Evolutionary conservation across 2,797 vertebrate species (phyloP).

Genomic region (Steatocranus sp.): DNA sequence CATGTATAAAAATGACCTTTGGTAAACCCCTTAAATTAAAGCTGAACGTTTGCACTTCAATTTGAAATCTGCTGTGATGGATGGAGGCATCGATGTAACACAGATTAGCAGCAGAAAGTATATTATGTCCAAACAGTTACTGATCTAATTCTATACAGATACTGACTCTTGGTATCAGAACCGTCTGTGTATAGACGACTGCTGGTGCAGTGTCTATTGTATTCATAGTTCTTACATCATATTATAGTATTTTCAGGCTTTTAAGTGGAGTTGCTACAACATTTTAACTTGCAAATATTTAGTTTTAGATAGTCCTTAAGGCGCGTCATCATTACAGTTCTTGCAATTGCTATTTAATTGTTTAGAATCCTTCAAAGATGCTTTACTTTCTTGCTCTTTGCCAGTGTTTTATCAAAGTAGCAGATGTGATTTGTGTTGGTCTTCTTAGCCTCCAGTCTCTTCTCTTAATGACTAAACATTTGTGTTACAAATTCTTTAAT

Average conservation of each 20-base stretch:
- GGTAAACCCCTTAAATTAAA: neutral
- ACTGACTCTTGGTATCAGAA: neutral
- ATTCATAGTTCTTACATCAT: neutral
- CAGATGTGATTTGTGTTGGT: neutral
- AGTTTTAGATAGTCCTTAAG: neutral
- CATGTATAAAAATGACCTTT: neutral
- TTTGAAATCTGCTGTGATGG: neutral
- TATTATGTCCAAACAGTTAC: neutral
- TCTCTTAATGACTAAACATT: neutral
- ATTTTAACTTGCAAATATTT: neutral
- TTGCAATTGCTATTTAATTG: neutral
- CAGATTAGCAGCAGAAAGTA: neutral
- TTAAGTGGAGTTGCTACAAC: neutral
- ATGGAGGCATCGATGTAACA: neutral
- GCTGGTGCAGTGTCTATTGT: neutral
- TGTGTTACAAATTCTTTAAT: conserved; percentile 7
- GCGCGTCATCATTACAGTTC: neutral
- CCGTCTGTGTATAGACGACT: neutral
- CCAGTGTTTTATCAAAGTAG: neutral
- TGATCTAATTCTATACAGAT: neutral
- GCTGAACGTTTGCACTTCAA: neutral
- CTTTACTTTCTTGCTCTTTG: neutral
- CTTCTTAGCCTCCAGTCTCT: neutral
- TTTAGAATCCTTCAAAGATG: neutral
- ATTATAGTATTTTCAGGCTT: neutral